These are phyloP conservation scores for Erebia palarica DNA, from an alignment of 2,888 invertebrate species.

Conservation along the genomic window DNA sequence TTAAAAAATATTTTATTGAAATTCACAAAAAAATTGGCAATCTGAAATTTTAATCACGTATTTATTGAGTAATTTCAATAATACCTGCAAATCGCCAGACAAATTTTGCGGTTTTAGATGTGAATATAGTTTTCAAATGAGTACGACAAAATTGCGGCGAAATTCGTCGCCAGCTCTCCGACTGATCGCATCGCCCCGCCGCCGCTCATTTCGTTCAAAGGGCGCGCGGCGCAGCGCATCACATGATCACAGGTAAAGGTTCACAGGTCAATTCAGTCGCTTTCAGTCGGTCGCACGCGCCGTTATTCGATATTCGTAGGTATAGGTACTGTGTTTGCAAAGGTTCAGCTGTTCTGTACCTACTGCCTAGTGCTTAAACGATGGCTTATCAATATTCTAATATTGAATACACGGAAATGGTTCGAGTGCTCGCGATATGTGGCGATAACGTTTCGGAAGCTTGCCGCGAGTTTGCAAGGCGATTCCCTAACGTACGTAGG, in stretches of 20 bases:
- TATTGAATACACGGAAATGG: background rate
- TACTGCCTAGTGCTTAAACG: background rate
- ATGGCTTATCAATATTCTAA: background rate
- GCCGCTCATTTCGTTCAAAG: no score
- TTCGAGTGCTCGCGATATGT: background rate
- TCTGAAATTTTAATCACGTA: no score
- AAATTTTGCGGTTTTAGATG: no score
- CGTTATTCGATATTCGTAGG: background rate
- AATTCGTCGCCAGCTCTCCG: no score
- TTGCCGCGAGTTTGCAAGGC: background rate
- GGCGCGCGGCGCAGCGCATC: background rate
- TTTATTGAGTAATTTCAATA: no score
- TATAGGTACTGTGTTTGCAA: background rate
- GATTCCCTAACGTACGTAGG: conserved; percentile 4
- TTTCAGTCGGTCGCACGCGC: background rate
- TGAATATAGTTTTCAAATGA: no score
- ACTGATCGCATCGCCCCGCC: no score
- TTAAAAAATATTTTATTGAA: no score
- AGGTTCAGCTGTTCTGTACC: background rate
- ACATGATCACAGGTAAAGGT: no score
- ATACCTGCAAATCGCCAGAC: no score
- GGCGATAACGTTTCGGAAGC: background rate
- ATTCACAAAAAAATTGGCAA: no score
- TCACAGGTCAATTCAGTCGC: background rate
- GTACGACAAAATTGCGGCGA: no score